These are phyloP conservation scores for Lagopus leucura DNA, from an alignment of 2,113 vertebrate genomes.

Conservation along the genomic window DNA sequence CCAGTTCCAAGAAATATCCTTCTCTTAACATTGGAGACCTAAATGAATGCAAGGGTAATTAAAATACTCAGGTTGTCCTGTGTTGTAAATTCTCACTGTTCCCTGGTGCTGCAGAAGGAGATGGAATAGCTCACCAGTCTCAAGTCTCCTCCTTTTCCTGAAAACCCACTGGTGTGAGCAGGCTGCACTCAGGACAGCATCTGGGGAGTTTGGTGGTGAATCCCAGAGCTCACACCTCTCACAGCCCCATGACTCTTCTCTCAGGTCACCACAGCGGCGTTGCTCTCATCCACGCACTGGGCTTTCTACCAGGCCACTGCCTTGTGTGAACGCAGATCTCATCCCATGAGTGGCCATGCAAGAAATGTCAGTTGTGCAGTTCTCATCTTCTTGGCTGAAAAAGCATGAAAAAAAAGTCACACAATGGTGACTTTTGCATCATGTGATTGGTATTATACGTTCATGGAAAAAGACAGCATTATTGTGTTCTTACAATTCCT, in stretches of 20 bases:
- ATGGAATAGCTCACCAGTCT: not conserved
- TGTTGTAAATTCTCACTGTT: not conserved
- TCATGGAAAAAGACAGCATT: not conserved
- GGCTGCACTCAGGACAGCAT: fast-evolving
- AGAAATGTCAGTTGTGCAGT: not conserved
- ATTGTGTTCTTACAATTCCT: not conserved
- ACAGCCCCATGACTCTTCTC: not conserved
- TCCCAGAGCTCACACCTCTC: not conserved
- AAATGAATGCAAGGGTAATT: not conserved
- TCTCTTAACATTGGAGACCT: not conserved
- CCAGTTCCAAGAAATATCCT: not conserved
- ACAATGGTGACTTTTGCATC: not conserved
- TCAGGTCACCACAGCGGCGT: not conserved
- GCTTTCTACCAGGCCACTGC: not conserved
- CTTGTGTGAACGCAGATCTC: not conserved
- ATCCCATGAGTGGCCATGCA: not conserved
- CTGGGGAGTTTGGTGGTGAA: not conserved
- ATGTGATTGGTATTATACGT: not conserved
- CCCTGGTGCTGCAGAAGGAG: not conserved
- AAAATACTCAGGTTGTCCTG: not conserved
- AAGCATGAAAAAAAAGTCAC: not conserved
- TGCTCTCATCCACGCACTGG: fast-evolving
- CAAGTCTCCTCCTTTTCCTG: not conserved
- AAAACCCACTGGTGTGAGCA: not conserved
- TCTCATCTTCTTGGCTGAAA: not conserved